phyloP scores from a whole-genome alignment of 1,140 invertebrate genomes.

The Teleopsis dalmanni region DNA sequence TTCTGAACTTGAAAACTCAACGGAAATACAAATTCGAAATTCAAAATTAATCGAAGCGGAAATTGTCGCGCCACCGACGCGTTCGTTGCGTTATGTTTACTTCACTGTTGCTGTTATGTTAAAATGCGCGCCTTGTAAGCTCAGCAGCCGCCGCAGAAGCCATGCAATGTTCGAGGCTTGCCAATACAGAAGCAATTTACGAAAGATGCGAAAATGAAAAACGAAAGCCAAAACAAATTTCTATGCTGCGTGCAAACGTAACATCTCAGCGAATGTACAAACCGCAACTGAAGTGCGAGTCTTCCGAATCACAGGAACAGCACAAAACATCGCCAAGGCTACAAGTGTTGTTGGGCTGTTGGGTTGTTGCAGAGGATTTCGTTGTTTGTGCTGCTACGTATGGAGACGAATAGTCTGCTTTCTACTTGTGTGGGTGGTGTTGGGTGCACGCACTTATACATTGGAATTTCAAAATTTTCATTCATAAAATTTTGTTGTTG shows the following conservation, averaged over 20 bases:
- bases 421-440: neutral
- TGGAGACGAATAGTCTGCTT: slow-evolving; percentile 10
- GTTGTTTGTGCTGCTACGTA: slow-evolving; percentile 13
- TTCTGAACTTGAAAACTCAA: slow-evolving; percentile 17
- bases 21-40: slow-evolving; percentile 13
- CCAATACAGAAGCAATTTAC: neutral
- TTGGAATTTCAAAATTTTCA: slow-evolving; percentile 29
- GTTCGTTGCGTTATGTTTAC: neutral
- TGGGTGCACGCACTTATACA: slow-evolving; percentile 5
- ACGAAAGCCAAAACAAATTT: neutral
- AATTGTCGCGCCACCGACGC: slow-evolving; percentile 18
- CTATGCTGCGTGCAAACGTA: neutral
- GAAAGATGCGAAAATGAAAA: neutral
- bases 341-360: slow-evolving; percentile 5
- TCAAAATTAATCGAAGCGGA: slow-evolving; percentile 18
- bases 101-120: neutral
- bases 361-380: neutral
- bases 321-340: neutral
- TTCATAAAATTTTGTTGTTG: slow-evolving; percentile 14
- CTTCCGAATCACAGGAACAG: neutral
- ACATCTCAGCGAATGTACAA: slow-evolving; percentile 24
- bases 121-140: too few relatives aligned
- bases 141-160: neutral
- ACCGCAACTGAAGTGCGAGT: slow-evolving; percentile 33
- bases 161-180: neutral